These are phyloP conservation scores for Coilia nasus DNA, from an alignment of 2,797 vertebrate species.

Conservation along the genomic window DNA sequence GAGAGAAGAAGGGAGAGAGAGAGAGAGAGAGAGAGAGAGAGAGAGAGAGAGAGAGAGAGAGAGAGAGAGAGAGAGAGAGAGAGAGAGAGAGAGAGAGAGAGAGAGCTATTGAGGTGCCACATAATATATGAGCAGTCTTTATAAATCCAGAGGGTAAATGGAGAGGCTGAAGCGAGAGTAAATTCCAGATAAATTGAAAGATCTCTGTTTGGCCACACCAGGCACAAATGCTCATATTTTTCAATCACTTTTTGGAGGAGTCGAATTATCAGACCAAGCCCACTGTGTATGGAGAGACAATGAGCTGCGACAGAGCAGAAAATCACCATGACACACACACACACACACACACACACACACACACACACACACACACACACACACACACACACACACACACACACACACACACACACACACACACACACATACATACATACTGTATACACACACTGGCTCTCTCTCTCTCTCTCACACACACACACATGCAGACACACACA, in stretches of 20 bases:
- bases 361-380: neutral
- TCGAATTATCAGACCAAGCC: neutral
- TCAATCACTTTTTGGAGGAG: slow-evolving; percentile 6
- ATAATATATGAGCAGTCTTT: slow-evolving; percentile 7
- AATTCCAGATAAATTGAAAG: slow-evolving; percentile 21
- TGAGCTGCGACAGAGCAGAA: slow-evolving; percentile 12
- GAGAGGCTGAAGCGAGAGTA: neutral
- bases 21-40: neutral
- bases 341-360: neutral
- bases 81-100: neutral
- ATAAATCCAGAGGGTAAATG: neutral
- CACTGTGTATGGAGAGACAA: neutral
- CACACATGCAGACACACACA: neutral
- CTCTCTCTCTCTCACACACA: no score
- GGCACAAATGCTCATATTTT: slow-evolving; percentile 7
- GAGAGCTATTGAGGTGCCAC: neutral
- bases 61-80: neutral
- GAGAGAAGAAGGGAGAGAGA: neutral
- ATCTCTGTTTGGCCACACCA: neutral
- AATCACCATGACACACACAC: neutral
- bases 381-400: neutral
- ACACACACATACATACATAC: neutral
- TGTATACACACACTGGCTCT: no score
- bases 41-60: neutral
- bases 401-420: neutral